Evolutionary conservation across 1,140 invertebrate species (phyloP), one percentile per base, ranked within the genome.

Genomic region (Ceratoteleas bidentatus): DNA sequence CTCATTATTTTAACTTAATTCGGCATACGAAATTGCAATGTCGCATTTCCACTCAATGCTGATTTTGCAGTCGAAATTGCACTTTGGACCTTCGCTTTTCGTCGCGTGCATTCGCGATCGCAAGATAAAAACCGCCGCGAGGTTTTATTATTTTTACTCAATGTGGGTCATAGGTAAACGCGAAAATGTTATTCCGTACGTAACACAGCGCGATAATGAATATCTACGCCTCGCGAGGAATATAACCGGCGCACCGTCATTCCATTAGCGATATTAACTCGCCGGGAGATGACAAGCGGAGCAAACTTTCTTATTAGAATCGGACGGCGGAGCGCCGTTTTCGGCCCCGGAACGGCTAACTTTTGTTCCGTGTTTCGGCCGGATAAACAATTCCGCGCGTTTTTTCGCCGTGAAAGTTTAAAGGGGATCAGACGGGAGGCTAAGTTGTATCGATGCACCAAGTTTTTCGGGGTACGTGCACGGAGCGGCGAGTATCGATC

Each of bases 261-360:
- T 85, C 84, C 84, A 87, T 90, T 90, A 90, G 85, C 86, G 84
- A 86, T 86, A 87, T 88, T 88, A 88, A 88, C 87, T 84, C 83
- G 74, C 70, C 56, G 50, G 24, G 24, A 58, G 53, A 81, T 75
- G 64, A 75, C 69, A 76, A 75, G 62, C 73, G 38, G 57, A 69
- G 80, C 40, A 61, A 82, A 82, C 68, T 77, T 82, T 82, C 80
- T 77, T 82, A 77, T 77, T 82, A 62, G 65, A 75, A 81, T 64
- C 69, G 65, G 54, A 65, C 65, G 65, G 65, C 60, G 61, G 10
- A 66, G 38, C 10, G n/a, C 16, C 32, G 2, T 40, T 40, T 11
- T 11, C 8, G 8, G 6, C 8, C 24, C 24, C 24, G 24, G 1
- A 24, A 24, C 24, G 24, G 24, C 24, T 4, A 24, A 24, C 24